These are phyloP conservation scores for Eumacrocentrus americanus DNA, from an alignment of 2,888 invertebrate species.

Conservation along the genomic window DNA sequence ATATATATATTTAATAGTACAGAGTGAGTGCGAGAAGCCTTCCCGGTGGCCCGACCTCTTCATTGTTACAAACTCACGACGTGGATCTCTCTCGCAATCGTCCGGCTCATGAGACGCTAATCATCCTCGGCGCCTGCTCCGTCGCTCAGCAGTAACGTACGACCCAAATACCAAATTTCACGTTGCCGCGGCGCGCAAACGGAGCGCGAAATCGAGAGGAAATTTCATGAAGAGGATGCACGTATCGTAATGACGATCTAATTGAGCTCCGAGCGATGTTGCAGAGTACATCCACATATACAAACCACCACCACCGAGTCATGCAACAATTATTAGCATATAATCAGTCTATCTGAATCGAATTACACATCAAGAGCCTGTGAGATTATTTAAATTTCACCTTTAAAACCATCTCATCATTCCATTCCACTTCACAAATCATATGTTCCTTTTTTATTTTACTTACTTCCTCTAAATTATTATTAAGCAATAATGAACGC, in stretches of 20 bases:
- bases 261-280: conserved; percentile 4
- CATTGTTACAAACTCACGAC: conserved; percentile 29
- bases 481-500: too few relatives aligned
- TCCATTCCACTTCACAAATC: neutral
- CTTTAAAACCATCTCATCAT: neutral
- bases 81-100: conserved; percentile 43
- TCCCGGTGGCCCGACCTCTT: conserved; percentile 30
- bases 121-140: conserved; percentile 45
- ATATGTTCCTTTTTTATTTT: neutral
- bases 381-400: neutral
- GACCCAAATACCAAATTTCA: conserved; percentile 12
- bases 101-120: conserved; percentile 47
- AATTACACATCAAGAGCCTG: conserved; percentile 7
- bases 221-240: conserved; percentile 13
- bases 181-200: conserved; percentile 11
- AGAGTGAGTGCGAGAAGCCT: conserved; percentile 1
- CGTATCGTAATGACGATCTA: conserved; percentile 22
- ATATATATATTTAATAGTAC: neutral
- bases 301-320: neutral
- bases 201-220: conserved; percentile 18
- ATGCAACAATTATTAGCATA: conserved; percentile 21
- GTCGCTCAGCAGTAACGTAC: conserved; percentile 29
- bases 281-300: neutral
- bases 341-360: conserved; percentile 5
- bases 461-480: too few relatives aligned